Conservation (phyloP, 2,888 invertebrate species). For the Malacosoma neustria region DNA sequence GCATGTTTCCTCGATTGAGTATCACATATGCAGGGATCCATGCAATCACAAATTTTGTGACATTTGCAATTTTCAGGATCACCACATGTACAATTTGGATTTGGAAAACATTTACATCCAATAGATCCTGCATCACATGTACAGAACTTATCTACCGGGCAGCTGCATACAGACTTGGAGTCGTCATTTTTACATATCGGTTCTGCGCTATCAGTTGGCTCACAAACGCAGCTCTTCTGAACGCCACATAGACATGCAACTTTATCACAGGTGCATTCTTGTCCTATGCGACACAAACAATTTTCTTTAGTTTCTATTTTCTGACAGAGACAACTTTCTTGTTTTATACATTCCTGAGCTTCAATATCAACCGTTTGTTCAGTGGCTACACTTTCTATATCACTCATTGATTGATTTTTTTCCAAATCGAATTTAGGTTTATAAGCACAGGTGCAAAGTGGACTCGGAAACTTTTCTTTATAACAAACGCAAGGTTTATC, state of each 20-base stretch:
- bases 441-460: conserved; percentile 42
- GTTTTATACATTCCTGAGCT: conserved; percentile 10
- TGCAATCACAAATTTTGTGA: conserved; percentile 38
- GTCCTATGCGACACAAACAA: conserved; percentile 41
- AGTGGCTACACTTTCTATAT: conserved; percentile 8
- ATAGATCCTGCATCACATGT: conserved; percentile 25
- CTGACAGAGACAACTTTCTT: conserved; percentile 45
- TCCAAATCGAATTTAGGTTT: conserved; percentile 26
- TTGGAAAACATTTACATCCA: conserved; percentile 40
- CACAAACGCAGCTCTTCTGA: conserved; percentile 41
- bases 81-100: conserved; percentile 39
- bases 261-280: conserved; percentile 36
- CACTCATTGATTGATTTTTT: conserved; percentile 12
- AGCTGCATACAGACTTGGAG: conserved; percentile 37
- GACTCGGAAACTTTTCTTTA: conserved; percentile 36
- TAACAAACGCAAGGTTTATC: conserved; percentile 54
- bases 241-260: conserved; percentile 40
- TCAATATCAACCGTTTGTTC: conserved; percentile 6
- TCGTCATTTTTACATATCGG: conserved; percentile 29
- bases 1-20: conserved; percentile 14
- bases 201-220: conserved; percentile 23
- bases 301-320: conserved; percentile 23
- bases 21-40: conserved; percentile 46
- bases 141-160: conserved; percentile 30
- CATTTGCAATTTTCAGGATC: conserved; percentile 50